Base-by-base conservation (phyloP, 2,113 vertebrate genomes). In the Noturus placidus region DNA sequence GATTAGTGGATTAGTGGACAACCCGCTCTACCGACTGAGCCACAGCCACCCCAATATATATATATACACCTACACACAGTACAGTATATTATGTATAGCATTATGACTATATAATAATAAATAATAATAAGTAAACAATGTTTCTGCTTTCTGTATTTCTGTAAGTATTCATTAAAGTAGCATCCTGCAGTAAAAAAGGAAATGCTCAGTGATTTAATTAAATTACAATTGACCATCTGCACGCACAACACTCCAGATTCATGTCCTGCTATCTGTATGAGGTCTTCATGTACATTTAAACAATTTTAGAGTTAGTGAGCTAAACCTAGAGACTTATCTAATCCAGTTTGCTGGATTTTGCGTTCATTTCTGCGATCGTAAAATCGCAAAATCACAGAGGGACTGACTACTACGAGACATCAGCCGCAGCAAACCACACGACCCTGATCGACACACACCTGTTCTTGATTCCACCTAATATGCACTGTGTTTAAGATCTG, bases 261-360 rank as follows among this genome's bases (percentile, higher is more conserved):
- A 74, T 33, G 30, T 22, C 63, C 5, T 22, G 20, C 33, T 84
- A 52, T 54, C 83, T 74, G 35, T 72, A 38, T 15, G 19, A 42
- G 42, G 78, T 19, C 56, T 76, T 72, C n/a, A 42, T 77, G 35
- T 38, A 4, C 72, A 74, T 86, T 83, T 56, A 77, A 82, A 84
- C 87, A 54, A 81, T 30, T 42, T 46, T 82, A 33, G 63, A 42
- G 74, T 85, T 81, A 72, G 84, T 74, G 67, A 76, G 56, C n/a
- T 86, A 57, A 81, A 74, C 27, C 15, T 35, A 65, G 77, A 82
- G 50, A 56, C 63, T 72, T 80, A 69, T 74, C 25, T 88, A 82
- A 82, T 86, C n/a, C n/a, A 0, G 46, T 46, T 46, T 46, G 46
- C 46, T 46, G 0, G 46, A 46, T 46, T 8, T 46, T 8, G 46